Conservation (phyloP, 2,113 vertebrate genomes). For the Psilopsiagon aurifrons region DNA sequence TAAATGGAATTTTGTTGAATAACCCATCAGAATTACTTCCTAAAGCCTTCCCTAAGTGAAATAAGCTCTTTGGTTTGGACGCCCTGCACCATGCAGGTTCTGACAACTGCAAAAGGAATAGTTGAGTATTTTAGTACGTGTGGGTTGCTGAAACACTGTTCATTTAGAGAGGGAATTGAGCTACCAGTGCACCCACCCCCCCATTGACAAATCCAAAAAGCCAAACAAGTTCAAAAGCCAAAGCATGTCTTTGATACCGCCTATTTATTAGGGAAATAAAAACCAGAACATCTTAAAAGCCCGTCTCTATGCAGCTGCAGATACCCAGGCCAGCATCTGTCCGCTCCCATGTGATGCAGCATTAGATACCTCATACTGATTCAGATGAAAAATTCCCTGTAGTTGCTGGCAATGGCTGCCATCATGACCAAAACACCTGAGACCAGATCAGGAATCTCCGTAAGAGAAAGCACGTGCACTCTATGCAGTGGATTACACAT, state of each 20-base stretch:
- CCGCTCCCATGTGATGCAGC: accelerated
- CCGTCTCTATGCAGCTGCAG: neutral
- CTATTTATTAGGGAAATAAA: neutral
- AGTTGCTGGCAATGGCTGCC: neutral
- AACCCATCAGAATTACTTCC: neutral
- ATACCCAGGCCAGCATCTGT: accelerated
- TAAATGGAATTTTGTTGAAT: neutral
- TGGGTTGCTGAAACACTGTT: neutral
- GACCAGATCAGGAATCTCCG: accelerated
- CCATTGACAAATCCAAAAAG: accelerated
- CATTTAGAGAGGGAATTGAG: neutral
- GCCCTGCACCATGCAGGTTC: neutral
- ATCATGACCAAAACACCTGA: neutral
- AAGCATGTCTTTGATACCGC: neutral
- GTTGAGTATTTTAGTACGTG: accelerated
- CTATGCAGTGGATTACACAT: too few relatives aligned
- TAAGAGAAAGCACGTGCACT: neutral
- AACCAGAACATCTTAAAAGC: neutral
- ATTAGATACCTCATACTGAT: accelerated
- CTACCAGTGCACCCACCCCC: neutral
- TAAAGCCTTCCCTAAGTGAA: neutral
- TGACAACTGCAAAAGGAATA: neutral
- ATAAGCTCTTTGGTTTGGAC: neutral
- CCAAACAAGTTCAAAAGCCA: neutral
- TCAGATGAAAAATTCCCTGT: neutral